phyloP scores from a whole-genome alignment of 2,797 vertebrate genomes.

The Enteromius mattozi region DNA sequence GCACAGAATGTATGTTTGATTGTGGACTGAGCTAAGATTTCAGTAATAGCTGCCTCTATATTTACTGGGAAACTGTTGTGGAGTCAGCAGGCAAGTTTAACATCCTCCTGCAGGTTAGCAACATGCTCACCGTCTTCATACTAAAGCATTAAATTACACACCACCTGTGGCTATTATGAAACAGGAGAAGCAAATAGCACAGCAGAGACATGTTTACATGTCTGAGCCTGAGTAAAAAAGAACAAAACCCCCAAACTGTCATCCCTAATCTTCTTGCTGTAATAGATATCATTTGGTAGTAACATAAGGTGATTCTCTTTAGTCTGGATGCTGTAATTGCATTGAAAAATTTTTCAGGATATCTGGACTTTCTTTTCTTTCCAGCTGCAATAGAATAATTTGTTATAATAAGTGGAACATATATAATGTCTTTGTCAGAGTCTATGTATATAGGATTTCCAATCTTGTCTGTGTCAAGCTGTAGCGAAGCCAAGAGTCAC shows the following conservation, averaged over 20 bases:
- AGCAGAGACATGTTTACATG: constrained; percentile 31
- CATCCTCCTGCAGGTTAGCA: constrained; percentile 9
- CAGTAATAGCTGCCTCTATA: background rate
- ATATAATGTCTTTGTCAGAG: background rate
- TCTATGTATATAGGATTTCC: background rate
- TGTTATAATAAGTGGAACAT: background rate
- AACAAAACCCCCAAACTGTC: background rate
- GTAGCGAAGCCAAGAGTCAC: background rate
- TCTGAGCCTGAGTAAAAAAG: constrained; percentile 29
- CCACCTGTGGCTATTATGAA: constrained; percentile 41
- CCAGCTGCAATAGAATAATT: background rate
- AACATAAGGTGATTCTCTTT: background rate
- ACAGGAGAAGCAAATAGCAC: constrained; percentile 23
- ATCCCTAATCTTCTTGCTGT: background rate
- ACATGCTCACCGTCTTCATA: constrained; percentile 4
- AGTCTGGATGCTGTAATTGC: constrained; percentile 29
- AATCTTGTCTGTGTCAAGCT: background rate
- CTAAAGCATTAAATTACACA: constrained; percentile 37
- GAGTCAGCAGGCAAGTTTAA: background rate
- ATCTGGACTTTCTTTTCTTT: background rate
- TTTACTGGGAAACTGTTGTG: constrained; percentile 2
- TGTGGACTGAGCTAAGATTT: background rate
- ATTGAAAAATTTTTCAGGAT: background rate
- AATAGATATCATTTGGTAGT: constrained; percentile 32
- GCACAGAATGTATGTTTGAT: background rate